A percentile compares a stretch with the other conserved stretches of the same genome.
phyloP scores from a whole-genome alignment of 2,888 invertebrate genomes.

The Chaetogeoica ovagalla region DNA sequence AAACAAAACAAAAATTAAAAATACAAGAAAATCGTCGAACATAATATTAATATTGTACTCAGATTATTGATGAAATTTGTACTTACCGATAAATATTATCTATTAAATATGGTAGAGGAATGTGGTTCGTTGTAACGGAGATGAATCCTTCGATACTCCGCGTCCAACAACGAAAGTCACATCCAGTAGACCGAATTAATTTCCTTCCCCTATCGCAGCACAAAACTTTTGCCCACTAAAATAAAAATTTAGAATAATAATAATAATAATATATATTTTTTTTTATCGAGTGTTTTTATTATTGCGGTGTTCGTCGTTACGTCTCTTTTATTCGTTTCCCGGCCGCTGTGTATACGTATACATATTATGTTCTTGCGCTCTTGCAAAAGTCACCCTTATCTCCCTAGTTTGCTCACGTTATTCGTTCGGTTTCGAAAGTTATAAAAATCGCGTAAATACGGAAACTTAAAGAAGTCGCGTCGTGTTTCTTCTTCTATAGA shows the following conservation, averaged over 20 bases:
- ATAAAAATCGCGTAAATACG: slow-evolving; percentile 17
- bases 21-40: no score
- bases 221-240: slow-evolving; percentile 6
- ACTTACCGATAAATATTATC: no score
- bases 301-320: slow-evolving; percentile 16
- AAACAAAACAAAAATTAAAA: no score
- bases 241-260: slow-evolving; percentile 14
- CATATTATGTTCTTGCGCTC: no score
- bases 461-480: slow-evolving; percentile 21
- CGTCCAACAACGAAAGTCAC: background rate
- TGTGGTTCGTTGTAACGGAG: no score
- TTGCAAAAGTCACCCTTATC: slow-evolving; percentile 17
- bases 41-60: no score
- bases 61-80: no score
- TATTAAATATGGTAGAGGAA: no score
- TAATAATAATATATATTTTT: background rate
- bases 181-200: background rate
- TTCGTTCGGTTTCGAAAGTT: slow-evolving; percentile 23
- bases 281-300: slow-evolving; percentile 18
- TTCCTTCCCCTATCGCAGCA: background rate
- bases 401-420: slow-evolving; percentile 19
- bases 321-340: slow-evolving; percentile 15
- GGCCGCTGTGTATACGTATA: no score
- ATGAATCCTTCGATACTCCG: no score
- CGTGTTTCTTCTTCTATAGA: background rate